Percentiles rank a stretch among this genome's conserved stretches.
These are phyloP conservation scores for Porphyrio hochstetteri DNA, from an alignment of 2,113 vertebrate species.

Conservation along the genomic window DNA sequence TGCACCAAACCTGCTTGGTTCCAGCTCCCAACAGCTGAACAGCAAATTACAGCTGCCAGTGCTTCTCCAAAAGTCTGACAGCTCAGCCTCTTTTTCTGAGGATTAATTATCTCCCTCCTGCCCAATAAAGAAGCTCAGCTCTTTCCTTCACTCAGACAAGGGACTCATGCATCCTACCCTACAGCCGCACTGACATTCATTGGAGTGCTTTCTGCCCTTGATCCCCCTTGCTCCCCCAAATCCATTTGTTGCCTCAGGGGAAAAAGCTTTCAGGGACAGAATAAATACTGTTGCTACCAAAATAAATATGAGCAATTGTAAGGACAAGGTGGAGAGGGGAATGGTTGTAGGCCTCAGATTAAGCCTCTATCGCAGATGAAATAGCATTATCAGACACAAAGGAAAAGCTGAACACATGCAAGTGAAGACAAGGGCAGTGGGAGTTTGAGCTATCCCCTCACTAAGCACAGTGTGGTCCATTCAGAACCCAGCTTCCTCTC, in stretches of 20 bases:
- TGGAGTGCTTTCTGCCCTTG: neutral
- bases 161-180: neutral
- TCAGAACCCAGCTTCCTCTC: neutral
- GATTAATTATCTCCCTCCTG: conserved; percentile 41
- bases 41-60: neutral
- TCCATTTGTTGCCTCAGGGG: neutral
- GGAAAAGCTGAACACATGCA: neutral
- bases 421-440: neutral
- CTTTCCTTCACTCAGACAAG: neutral
- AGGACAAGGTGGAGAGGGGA: neutral
- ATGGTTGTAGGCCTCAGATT: neutral
- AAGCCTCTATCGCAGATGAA: neutral
- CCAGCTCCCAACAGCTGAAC: neutral
- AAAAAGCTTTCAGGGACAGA: neutral
- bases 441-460: neutral
- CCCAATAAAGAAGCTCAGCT: neutral
- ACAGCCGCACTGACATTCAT: fast-evolving
- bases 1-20: neutral
- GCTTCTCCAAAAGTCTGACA: neutral
- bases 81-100: neutral
- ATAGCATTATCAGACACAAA: neutral
- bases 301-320: neutral
- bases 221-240: neutral
- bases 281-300: neutral
- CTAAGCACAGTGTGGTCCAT: neutral